Evolutionary conservation across 2,113 vertebrate genomes (phyloP), one percentile per base, ranked within the genome.

Genomic region (Pelecanus crispus): DNA sequence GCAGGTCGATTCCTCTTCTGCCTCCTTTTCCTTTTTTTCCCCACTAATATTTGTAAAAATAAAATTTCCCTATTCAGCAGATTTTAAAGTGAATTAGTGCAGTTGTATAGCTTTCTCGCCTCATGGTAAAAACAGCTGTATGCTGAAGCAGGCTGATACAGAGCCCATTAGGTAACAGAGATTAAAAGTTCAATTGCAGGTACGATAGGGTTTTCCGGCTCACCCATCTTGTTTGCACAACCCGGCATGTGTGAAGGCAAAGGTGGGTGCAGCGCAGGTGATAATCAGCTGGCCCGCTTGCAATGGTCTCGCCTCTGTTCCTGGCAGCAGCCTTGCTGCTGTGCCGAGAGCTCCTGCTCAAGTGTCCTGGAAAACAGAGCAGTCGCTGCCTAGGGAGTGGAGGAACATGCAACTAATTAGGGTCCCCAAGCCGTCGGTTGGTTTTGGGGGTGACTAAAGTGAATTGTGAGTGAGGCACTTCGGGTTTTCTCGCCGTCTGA

Each of bases 111-210:
- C 55, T 55, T 38, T 38, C 15, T 34, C 1, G 0, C 13, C 45
- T 11, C 3, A 0, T 2, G 20, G 34, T 5, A 9, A 9, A 20
- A 10, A 2, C 24, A 31, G 34, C 67, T 17, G 1, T 5, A 1
- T 2, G 19, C 11, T 2, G 2, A 16, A 44, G 40, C 26, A 8
- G 47, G 31, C 12, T 5, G 50, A 4, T 17, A 3, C 10, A 2
- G 50, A 45, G 29, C 38, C 34, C 75, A 4, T 26, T 21, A 16
- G n/a, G 47, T 59, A 29, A 36, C 4, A 2, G 61, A 29, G 82
- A 36, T 28, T 10, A 20, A 17, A 32, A 61, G 67, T 40, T 70
- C 28, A 56, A 55, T 44, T 73, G 40, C n/a, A 58, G 65, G 61
- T 29, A 22, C 5, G 16, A 25, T 3, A 17, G 25, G 44, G 21